Percentiles rank a stretch among this genome's conserved stretches.
Conservation (phyloP, 2,888 invertebrate species). For the Tenthredo mesomela region DNA sequence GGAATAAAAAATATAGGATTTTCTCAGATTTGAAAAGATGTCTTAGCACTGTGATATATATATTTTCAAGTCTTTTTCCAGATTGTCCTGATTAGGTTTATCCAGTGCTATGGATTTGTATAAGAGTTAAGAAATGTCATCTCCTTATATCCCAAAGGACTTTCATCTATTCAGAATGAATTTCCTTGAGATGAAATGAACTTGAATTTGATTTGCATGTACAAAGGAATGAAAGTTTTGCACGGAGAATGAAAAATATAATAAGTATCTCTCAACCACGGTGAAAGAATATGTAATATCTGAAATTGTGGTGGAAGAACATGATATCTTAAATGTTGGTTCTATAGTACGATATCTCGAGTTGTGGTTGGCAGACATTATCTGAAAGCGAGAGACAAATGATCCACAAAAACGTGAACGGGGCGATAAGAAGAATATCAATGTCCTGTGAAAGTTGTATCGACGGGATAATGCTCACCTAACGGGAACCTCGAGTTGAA, state of each 20-base stretch:
- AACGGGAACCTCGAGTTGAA: conserved; percentile 87
- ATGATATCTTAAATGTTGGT: neutral
- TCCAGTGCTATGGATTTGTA: neutral
- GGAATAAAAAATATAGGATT: neutral
- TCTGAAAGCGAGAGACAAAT: neutral
- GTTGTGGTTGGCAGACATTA: neutral
- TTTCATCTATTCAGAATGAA: neutral
- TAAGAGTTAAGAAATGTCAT: no score
- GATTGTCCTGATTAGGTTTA: neutral
- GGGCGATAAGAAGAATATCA: neutral
- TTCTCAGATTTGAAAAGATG: neutral
- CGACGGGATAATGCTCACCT: conserved; percentile 80
- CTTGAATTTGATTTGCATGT: neutral
- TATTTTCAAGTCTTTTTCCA: neutral
- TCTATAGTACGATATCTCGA: neutral
- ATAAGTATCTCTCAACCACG: neutral
- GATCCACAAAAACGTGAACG: neutral
- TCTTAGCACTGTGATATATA: neutral
- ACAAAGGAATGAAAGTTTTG: neutral
- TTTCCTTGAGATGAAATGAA: neutral
- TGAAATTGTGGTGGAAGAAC: neutral
- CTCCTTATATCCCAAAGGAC: neutral
- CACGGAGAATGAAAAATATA: no score
- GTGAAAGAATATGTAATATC: neutral
- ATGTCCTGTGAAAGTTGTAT: neutral